A percentile compares a stretch with the other conserved stretches of the same genome.
Evolutionary conservation across 2,888 invertebrate genomes (phyloP).

Genomic region (Gymnosoma rotundatum): DNA sequence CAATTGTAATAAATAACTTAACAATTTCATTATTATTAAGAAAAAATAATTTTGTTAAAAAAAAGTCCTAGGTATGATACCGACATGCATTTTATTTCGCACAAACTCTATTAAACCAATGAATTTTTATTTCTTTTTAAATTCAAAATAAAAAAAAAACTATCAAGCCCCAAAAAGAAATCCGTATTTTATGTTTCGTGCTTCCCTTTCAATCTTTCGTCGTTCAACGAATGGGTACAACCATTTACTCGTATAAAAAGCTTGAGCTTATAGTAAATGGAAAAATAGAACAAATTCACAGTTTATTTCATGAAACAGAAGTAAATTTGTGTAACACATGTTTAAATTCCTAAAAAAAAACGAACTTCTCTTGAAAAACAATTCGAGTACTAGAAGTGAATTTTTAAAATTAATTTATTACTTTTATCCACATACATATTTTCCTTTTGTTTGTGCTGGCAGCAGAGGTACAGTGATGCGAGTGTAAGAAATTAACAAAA

Average conservation of each 20-base stretch:
- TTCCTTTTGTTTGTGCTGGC: too few relatives aligned
- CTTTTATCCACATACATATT: too few relatives aligned
- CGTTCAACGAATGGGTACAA: neutral
- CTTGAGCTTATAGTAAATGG: neutral
- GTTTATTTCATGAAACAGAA: conserved; percentile 49
- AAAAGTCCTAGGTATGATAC: too few relatives aligned
- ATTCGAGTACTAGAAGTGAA: conserved; percentile 23
- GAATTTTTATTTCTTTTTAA: conserved; percentile 3
- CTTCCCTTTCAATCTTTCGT: neutral
- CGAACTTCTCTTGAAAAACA: conserved; percentile 31
- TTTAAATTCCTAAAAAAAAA: conserved; percentile 53
- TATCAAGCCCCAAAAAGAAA: conserved; percentile 40
- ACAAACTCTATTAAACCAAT: neutral
- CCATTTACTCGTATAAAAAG: conserved; percentile 32
- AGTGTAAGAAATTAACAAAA: too few relatives aligned
- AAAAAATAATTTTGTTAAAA: too few relatives aligned
- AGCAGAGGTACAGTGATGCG: too few relatives aligned
- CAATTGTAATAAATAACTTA: too few relatives aligned
- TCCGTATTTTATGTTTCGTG: neutral
- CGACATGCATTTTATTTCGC: conserved; percentile 36
- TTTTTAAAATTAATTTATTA: too few relatives aligned
- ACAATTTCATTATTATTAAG: too few relatives aligned
- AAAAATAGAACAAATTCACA: conserved; percentile 1
- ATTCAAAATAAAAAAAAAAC: neutral
- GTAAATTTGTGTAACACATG: conserved; percentile 52